Base-by-base conservation (phyloP, 2,888 invertebrate genomes). In the Crematogaster levior region DNA sequence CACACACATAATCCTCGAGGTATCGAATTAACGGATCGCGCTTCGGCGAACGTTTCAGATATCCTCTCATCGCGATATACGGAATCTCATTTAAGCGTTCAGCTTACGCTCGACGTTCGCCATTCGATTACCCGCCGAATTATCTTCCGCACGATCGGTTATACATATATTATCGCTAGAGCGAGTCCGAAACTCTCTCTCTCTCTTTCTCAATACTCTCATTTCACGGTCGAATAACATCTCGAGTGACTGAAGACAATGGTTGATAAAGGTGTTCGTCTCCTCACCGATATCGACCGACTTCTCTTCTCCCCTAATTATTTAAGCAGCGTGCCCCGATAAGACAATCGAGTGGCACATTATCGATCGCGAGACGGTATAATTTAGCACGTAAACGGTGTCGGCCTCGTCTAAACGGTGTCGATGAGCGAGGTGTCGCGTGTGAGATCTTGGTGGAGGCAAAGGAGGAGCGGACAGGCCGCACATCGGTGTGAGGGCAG, bases 401-500 rank as follows among this genome's bases (percentile, higher is more conserved):
- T 34, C 6, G 34, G 6, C 4, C 34, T 34, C 6, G n/a, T 34
- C 3, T 34, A 34, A 5, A 34, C 6, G 6, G 34, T 34, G 6
- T 34, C 3, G 6, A 34, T 34, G 6, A 34, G 6, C 37, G 24
- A 4, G 7, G 24, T n/a, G 27, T 66, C 66, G 12, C 75, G 21
- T 15, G 61, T n/a, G 37, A 53, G 21, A 56, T 48, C 24, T 30
- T 21, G n/a, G 34, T 5, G 48, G 21, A 34, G 34, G 46, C 5
- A 18, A 6, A 7, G 18, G 24, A 12, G 10, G 4, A 3, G 3
- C 30, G n/a, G 40, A 27, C 34, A n/a, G n/a, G 24, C 34, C 12
- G 6, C 63, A 4, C 18, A n/a, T n/a, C 77, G 84, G 81, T 88
- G 86, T 85, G 89, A 85, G 73, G 85, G 83, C 75, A 79, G 77